Base-by-base conservation (phyloP, 2,888 invertebrate species). In the Hypselothyrea guttata region DNA sequence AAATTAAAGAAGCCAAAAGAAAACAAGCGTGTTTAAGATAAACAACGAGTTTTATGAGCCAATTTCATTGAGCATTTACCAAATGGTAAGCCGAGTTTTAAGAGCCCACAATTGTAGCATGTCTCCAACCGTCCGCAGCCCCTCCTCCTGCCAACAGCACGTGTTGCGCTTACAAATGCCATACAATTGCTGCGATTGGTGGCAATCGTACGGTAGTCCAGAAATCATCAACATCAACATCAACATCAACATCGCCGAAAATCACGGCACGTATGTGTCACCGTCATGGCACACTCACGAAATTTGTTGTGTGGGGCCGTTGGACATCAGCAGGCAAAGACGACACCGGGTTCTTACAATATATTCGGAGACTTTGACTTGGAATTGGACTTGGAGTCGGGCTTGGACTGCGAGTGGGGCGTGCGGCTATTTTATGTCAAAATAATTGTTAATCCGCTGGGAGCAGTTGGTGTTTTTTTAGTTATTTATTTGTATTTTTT, bases 361-460 rank as follows among this genome's bases (percentile, higher is more conserved):
- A 22, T 5, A 22, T 22, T 2, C 2, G 22, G 22, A 22, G 28
- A 59, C 52, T 57, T 31, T 60, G 16, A 52, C 16, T 27, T 1
- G 8, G 40, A 52, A 41, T 51, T 28, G 35, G 47, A 31, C 56
- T 42, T 30, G 11, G 18, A 9, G 27, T 58, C 37, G 18, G 66
- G 37, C 42, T 46, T 28, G 15, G 18, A 11, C 37, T 38, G 15
- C 18, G 9, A 12, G 7, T 40, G 30, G 33, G 53, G 69, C 75
- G 69, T 69, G 82, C 56, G 74, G 69, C 66, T 74, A 65, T 75
- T 84, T 83, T 64, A 84, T 83, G 83, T 82, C 79, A 72, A 82
- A 79, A 84, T 84, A 82, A 84, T 83, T 83, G 82, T 82, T 73
- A 77, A 79, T 71, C 83, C 67, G 74, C 55, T 52, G 55, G 69